Conservation (phyloP, 1,140 invertebrate species). For the Drosophila pruinosa region DNA sequence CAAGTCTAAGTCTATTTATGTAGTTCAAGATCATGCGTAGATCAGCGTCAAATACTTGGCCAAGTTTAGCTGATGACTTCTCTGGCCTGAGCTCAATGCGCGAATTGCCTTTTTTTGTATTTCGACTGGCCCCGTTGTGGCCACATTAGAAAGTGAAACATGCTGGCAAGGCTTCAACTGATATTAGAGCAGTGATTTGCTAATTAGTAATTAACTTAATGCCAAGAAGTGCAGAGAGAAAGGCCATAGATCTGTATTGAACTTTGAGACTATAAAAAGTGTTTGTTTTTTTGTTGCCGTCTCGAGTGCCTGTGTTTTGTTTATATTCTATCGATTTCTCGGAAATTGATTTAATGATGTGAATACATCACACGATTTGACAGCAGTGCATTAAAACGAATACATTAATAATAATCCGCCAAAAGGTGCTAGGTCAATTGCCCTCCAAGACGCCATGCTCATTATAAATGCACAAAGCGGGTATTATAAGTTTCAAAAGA, state of each 20-base stretch:
- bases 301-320: neutral
- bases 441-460: neutral
- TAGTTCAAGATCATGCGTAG: conserved; percentile 69
- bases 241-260: neutral
- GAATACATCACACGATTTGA: neutral
- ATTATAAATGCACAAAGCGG: neutral
- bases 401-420: neutral
- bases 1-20: conserved; percentile 16
- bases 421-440: conserved; percentile 14
- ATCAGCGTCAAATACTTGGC: conserved; percentile 22
- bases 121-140: conserved; percentile 40
- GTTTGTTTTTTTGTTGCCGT: neutral
- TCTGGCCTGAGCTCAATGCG: conserved; percentile 9
- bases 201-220: conserved; percentile 45
- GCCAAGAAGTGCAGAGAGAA: neutral
- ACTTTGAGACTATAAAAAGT: neutral
- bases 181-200: conserved; percentile 46
- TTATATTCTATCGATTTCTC: neutral
- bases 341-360: neutral
- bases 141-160: conserved; percentile 62
- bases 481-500: neutral
- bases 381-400: neutral
- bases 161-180: conserved; percentile 4
- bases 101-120: conserved; percentile 12
- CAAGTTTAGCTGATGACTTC: conserved; percentile 39